A percentile compares a stretch with the other conserved stretches of the same genome.
Conservation (phyloP, 2,797 vertebrate genomes). For the Silurus aristotelis region DNA sequence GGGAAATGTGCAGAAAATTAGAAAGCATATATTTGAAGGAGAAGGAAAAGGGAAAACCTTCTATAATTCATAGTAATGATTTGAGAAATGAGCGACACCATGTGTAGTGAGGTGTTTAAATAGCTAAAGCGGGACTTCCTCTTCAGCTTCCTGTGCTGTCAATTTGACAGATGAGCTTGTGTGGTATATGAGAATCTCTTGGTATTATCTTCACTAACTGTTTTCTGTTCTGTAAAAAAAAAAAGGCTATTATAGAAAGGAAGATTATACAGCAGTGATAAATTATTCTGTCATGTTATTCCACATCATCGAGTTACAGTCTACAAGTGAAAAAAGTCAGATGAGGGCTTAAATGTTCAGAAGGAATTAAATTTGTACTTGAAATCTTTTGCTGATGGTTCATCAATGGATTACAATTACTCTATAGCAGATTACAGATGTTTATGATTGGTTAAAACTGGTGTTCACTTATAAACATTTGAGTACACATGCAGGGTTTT, state of each 20-base stretch:
- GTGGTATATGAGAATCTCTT: not conserved
- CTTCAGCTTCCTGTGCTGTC: slow-evolving; percentile 32
- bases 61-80: not conserved
- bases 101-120: slow-evolving; percentile 27
- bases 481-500: too few species aligned
- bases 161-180: slow-evolving; percentile 36
- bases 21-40: not conserved
- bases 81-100: not conserved
- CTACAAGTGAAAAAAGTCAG: slow-evolving; percentile 18
- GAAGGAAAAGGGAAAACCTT: not conserved
- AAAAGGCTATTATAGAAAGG: not conserved
- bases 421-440: not conserved
- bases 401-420: not conserved
- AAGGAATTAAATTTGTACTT: too few species aligned
- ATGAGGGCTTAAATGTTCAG: not conserved
- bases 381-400: not conserved
- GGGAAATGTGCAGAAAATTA: not conserved
- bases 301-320: slow-evolving; percentile 3
- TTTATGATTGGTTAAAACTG: too few species aligned
- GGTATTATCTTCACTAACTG: slow-evolving; percentile 3
- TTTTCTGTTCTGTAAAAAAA: not conserved
- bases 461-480: too few species aligned
- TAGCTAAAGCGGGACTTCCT: slow-evolving; percentile 44
- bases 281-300: slow-evolving; percentile 13
- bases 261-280: slow-evolving; percentile 9